phyloP scores from a whole-genome alignment of 2,113 vertebrate genomes.

The Prochilodus magdalenae region DNA sequence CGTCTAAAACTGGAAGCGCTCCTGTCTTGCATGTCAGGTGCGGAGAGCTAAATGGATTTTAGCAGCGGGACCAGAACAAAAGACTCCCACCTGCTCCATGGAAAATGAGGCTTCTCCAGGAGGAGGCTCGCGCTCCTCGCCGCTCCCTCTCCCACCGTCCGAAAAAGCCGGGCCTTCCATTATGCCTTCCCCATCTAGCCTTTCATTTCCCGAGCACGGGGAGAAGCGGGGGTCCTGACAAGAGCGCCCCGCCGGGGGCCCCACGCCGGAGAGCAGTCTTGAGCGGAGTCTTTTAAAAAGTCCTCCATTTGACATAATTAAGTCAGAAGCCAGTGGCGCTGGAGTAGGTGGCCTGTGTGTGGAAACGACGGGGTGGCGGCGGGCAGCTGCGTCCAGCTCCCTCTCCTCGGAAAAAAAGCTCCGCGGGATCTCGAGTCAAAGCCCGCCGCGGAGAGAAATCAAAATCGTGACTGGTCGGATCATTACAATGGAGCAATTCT shows the following conservation, averaged over 20 bases:
- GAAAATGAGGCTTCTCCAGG: constrained; percentile 78
- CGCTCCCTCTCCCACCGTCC: constrained; percentile 75
- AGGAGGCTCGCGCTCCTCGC: constrained; percentile 75
- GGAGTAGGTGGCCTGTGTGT: constrained; percentile 29
- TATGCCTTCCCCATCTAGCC: constrained; percentile 76
- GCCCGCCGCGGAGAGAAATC: constrained; percentile 47
- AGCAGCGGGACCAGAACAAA: constrained; percentile 82
- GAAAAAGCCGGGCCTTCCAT: constrained; percentile 74
- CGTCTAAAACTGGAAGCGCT: constrained; percentile 66
- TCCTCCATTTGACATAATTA: constrained; percentile 80
- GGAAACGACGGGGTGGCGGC: constrained; percentile 25
- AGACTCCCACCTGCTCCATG: constrained; percentile 81
- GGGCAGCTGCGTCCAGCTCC: constrained; percentile 34
- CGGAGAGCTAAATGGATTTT: constrained; percentile 81
- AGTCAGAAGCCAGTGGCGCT: constrained; percentile 47
- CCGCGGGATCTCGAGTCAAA: constrained; percentile 42
- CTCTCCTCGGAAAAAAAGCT: constrained; percentile 23
- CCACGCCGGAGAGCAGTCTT: constrained; percentile 70
- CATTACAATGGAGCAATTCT: constrained; percentile 33
- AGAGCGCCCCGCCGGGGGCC: constrained; percentile 78
- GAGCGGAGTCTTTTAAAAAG: constrained; percentile 75
- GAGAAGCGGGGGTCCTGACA: constrained; percentile 75
- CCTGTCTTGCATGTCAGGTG: constrained; percentile 73
- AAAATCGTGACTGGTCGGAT: constrained; percentile 45
- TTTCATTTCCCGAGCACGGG: constrained; percentile 77